Base-by-base conservation (phyloP, 2,113 vertebrate genomes). In the Chionis minor region DNA sequence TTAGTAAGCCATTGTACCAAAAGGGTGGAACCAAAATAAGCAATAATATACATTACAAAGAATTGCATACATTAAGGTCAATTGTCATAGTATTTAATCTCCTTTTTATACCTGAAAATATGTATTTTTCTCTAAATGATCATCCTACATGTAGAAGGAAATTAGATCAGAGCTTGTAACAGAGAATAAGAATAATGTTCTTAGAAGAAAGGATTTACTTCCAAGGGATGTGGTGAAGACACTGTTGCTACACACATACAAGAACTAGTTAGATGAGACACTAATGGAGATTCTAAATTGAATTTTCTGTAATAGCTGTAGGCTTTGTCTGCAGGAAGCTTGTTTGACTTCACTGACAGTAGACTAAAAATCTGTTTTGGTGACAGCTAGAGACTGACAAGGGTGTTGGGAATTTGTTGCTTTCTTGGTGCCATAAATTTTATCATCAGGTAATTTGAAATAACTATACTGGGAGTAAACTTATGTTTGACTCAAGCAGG, bases 301-400 rank as follows among this genome's bases (percentile, higher is more conserved):
- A 90, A 94, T 88, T 92, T 24, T 65, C 85, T 90, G 38, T 87
- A 83, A 92, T 70, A 88, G 67, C 88, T 88, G 30, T 52, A 86
- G 85, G 82, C 52, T 83, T 67, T 67, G 51, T 91, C 52, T 92
- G 54, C 35, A 86, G 55, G 71, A 90, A 82, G 45, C 81, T 89
- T 83, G 19, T 77, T 88, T 81, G 49, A 40, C 51, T 90, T 90
- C 44, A 51, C 30, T 69, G 55, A 86, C 27, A 83, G 69, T 51
- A 88, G 45, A 88, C 52, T 38, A 59, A 88, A 91, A 94, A 45
- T 93, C 56, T 84, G 70, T 58, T 96, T 92, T 72, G 26, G 44
- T 92, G 65, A 74, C 47, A 84, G 44, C 38, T 18, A 63, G 65
- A 81, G 47, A 61, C 56, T 79, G 81, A 94, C 35, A 92, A 87